Evolutionary conservation across 2,888 invertebrate species (phyloP).

Genomic region (Ormyrus pomaceus): DNA sequence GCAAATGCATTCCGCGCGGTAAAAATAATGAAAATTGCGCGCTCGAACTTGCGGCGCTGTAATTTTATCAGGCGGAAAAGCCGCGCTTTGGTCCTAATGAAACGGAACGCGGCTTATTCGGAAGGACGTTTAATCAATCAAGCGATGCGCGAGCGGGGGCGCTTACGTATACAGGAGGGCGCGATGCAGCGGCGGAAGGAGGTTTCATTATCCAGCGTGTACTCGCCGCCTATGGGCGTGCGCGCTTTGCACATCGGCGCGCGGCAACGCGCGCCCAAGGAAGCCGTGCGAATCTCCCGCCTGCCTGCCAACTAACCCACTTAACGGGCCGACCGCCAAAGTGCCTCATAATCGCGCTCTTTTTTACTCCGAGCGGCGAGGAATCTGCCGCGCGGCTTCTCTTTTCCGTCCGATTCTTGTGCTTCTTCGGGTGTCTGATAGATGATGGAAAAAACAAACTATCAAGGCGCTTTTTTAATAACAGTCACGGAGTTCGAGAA

Average conservation of each 20-base stretch:
- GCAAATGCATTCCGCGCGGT: not conserved
- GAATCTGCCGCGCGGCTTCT: too few species aligned
- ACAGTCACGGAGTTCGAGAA: too few species aligned
- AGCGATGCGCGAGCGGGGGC: constrained; percentile 24
- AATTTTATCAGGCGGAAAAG: constrained; percentile 32
- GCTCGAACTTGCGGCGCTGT: not conserved
- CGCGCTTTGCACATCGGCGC: not conserved
- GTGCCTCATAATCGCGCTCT: too few species aligned
- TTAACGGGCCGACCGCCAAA: not conserved
- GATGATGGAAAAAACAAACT: too few species aligned
- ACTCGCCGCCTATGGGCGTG: not conserved
- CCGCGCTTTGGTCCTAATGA: constrained; percentile 50
- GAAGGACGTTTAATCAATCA: constrained; percentile 61
- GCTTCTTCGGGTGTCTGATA: too few species aligned
- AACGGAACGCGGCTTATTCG: constrained; percentile 56
- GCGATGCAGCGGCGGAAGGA: constrained; percentile 49
- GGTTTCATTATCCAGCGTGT: constrained; percentile 57
- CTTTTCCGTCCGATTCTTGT: too few species aligned
- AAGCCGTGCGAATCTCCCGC: constrained; percentile 28
- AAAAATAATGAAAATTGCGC: not conserved
- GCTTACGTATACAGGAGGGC: constrained; percentile 21
- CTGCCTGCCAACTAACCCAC: not conserved
- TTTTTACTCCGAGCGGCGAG: too few species aligned
- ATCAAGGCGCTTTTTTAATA: too few species aligned
- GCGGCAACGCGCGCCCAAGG: not conserved